phyloP scores from a whole-genome alignment of 1,140 invertebrate species.

The Drusus annulatus region DNA sequence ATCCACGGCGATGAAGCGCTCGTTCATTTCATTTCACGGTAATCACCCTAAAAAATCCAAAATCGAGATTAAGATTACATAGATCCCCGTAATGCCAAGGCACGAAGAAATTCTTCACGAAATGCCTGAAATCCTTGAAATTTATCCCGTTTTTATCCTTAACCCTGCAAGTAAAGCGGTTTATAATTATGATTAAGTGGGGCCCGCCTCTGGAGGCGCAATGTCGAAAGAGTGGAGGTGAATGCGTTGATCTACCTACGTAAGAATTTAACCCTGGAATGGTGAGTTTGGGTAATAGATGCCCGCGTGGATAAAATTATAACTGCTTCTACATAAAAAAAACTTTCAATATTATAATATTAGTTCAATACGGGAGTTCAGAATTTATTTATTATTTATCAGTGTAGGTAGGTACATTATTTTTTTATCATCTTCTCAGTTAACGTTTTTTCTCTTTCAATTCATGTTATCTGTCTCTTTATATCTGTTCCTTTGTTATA shows the following conservation, averaged over 20 bases:
- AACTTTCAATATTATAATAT: no score
- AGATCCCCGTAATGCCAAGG: neutral
- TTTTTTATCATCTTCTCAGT: no score
- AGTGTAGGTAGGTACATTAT: no score
- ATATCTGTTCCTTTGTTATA: no score
- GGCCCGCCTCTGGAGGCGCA: conserved; percentile 27
- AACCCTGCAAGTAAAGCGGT: conserved; percentile 44
- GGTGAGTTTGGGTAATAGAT: no score
- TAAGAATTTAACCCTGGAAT: no score
- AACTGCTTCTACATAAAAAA: no score
- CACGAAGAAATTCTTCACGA: conserved; percentile 4
- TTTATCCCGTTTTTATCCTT: neutral
- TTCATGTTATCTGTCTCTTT: no score
- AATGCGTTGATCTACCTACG: conserved; percentile 30
- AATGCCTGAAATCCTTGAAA: neutral
- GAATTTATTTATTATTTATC: no score
- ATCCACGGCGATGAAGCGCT: neutral
- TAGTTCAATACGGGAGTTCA: no score
- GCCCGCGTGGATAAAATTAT: no score
- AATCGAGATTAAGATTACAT: neutral
- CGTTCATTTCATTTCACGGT: conserved; percentile 10
- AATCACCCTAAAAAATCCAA: neutral
- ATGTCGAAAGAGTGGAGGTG: conserved; percentile 41
- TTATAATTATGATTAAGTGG: conserved; percentile 54
- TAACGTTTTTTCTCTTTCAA: no score